A percentile compares a stretch with the other conserved stretches of the same genome.
These are phyloP conservation scores for Keiferia lycopersicella DNA, from an alignment of 2,888 invertebrate species.

Conservation along the genomic window DNA sequence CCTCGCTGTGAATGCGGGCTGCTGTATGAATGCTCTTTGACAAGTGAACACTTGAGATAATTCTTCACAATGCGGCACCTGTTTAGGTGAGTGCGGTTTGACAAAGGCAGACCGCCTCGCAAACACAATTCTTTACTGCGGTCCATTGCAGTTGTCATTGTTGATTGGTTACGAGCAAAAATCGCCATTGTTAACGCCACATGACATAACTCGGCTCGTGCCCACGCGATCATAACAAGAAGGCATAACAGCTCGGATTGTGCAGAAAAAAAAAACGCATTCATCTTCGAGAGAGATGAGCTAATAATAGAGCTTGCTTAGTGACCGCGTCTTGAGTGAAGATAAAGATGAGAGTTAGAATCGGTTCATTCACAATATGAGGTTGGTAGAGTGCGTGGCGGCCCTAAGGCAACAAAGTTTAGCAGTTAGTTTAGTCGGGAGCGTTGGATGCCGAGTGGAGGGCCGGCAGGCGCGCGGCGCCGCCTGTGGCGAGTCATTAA, in stretches of 20 bases:
- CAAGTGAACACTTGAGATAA: slow-evolving; percentile 42
- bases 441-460: slow-evolving; percentile 16
- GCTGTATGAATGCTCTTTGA: slow-evolving; percentile 36
- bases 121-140: slow-evolving; percentile 59
- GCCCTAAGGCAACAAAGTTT: slow-evolving; percentile 52
- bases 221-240: slow-evolving; percentile 48
- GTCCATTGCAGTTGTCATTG: slow-evolving; percentile 62
- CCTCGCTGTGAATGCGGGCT: slow-evolving; percentile 57
- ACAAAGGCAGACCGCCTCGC: slow-evolving; percentile 56
- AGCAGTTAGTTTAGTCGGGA: slow-evolving; percentile 45
- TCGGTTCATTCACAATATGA: slow-evolving; percentile 63
- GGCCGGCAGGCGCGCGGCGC: slow-evolving; percentile 30
- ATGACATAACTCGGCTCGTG: slow-evolving; percentile 62
- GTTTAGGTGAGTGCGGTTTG: slow-evolving; percentile 53
- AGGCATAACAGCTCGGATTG: slow-evolving; percentile 44
- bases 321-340: slow-evolving; percentile 37
- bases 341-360: slow-evolving; percentile 48
- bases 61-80: slow-evolving; percentile 56
- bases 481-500: slow-evolving; percentile 70
- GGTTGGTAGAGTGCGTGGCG: slow-evolving; percentile 37
- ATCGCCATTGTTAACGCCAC: slow-evolving; percentile 58
- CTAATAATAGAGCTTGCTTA: slow-evolving; percentile 39
- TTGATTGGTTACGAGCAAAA: slow-evolving; percentile 58
- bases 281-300: slow-evolving; percentile 43
- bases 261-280: slow-evolving; percentile 49